Percentiles rank a stretch among this genome's conserved stretches.
These are phyloP conservation scores for Ispidina picta DNA, from an alignment of 2,797 vertebrate species.

Conservation along the genomic window DNA sequence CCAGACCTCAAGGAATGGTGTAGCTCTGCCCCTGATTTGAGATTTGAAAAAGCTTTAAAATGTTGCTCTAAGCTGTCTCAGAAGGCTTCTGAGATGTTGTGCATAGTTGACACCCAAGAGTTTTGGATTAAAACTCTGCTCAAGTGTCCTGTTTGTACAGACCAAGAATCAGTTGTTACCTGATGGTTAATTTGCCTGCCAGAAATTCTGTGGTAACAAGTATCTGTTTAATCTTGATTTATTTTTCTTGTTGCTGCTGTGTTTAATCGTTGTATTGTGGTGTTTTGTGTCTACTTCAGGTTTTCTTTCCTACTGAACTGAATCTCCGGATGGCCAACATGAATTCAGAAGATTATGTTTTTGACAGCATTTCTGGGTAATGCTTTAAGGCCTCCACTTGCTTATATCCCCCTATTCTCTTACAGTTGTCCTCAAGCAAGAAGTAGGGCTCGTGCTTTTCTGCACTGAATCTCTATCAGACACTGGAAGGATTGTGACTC, in stretches of 20 bases:
- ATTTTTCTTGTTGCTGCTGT: not conserved
- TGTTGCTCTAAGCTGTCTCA: not conserved
- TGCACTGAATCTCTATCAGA: accelerated
- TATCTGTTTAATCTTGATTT: not conserved
- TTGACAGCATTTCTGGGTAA: constrained; percentile 93
- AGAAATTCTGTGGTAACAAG: not conserved
- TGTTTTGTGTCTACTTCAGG: constrained; percentile 66
- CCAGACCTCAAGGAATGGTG: not conserved
- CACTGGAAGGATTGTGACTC: not conserved
- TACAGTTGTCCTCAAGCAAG: not conserved
- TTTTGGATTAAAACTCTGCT: not conserved
- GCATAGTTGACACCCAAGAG: not conserved
- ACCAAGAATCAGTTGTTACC: not conserved
- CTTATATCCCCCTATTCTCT: not conserved
- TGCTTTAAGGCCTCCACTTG: constrained; percentile 20
- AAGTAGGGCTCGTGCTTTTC: not conserved
- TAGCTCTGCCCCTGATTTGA: not conserved
- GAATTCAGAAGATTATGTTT: constrained; percentile 91
- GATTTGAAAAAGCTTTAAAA: not conserved
- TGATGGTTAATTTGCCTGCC: not conserved
- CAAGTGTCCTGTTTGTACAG: not conserved
- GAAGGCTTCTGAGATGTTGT: not conserved
- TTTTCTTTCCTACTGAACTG: constrained; percentile 93
- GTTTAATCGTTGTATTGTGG: constrained; percentile 11
- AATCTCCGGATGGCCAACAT: constrained; percentile 94